Percentiles rank a stretch among this genome's conserved stretches.
Evolutionary conservation across 2,113 vertebrate genomes (phyloP).

Genomic region (Polyodon spathula): DNA sequence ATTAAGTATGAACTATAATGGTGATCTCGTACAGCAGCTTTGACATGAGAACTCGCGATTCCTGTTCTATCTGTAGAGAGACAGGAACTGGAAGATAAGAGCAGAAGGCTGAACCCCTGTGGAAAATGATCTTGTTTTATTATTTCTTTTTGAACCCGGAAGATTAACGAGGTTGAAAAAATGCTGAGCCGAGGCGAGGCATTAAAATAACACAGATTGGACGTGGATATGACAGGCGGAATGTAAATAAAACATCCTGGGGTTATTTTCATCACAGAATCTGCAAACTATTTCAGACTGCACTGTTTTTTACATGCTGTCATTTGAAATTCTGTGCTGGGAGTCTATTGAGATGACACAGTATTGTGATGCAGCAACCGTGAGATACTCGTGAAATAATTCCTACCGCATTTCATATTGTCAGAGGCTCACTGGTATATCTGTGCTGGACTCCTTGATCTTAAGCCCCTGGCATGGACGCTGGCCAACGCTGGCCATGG

Average conservation of each 20-base stretch:
- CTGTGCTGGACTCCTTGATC: slow-evolving; percentile 14
- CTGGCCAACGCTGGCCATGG: slow-evolving; percentile 32
- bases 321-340: neutral
- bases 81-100: slow-evolving; percentile 22
- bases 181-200: slow-evolving; percentile 12
- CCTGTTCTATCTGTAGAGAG: slow-evolving; percentile 9
- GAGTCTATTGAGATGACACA: neutral
- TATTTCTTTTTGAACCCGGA: slow-evolving; percentile 24
- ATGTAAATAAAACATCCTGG: slow-evolving; percentile 2
- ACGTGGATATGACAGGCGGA: neutral
- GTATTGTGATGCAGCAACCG: too few species aligned
- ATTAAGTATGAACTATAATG: too few species aligned
- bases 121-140: slow-evolving; percentile 22
- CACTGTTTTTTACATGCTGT: neutral
- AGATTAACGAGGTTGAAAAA: slow-evolving; percentile 47
- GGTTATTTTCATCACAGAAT: neutral
- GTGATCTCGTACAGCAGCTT: too few species aligned
- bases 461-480: slow-evolving; percentile 10
- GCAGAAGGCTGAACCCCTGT: slow-evolving; percentile 18
- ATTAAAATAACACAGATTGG: slow-evolving; percentile 11
- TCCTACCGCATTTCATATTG: neutral
- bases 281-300: neutral
- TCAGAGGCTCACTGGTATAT: slow-evolving; percentile 3
- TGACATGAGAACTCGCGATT: too few species aligned
- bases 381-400: too few species aligned